Percentiles rank a stretch among this genome's conserved stretches.
These are phyloP conservation scores for Porphyrio hochstetteri DNA, from an alignment of 2,113 vertebrate genomes.

Conservation along the genomic window DNA sequence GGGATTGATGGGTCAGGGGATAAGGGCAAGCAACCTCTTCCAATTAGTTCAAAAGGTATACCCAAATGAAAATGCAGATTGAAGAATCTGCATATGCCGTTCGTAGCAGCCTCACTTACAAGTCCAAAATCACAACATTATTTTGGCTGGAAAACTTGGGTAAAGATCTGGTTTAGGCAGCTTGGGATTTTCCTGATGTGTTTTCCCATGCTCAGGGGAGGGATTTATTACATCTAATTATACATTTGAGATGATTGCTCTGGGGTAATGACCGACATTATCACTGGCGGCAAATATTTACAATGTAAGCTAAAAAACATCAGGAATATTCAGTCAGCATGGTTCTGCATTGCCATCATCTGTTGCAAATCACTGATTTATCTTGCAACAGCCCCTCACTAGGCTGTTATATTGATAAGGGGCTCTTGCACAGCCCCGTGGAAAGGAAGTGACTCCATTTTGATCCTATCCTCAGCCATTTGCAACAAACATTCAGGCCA, in stretches of 20 bases:
- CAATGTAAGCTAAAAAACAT: background rate
- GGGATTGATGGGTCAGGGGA: too few relatives aligned
- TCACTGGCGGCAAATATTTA: slow-evolving; percentile 31
- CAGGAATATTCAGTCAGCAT: background rate
- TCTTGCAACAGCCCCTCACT: background rate
- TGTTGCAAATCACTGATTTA: background rate
- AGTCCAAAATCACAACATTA: background rate
- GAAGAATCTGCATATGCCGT: background rate
- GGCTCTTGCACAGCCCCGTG: background rate
- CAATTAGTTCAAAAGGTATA: background rate
- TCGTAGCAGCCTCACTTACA: background rate
- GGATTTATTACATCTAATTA: slow-evolving; percentile 45
- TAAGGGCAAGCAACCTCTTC: background rate
- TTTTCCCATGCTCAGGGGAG: slow-evolving; percentile 14
- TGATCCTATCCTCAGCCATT: background rate
- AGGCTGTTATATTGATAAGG: background rate
- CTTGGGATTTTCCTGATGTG: slow-evolving; percentile 5
- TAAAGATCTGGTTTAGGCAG: background rate
- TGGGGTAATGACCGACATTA: background rate
- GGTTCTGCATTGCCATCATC: background rate
- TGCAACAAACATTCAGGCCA: background rate
- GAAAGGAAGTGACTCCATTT: background rate
- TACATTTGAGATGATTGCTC: slow-evolving; percentile 13
- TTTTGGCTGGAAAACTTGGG: background rate
- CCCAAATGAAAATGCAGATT: background rate